phyloP scores from a whole-genome alignment of 1,140 invertebrate species.

The Zaprionus capensis region DNA sequence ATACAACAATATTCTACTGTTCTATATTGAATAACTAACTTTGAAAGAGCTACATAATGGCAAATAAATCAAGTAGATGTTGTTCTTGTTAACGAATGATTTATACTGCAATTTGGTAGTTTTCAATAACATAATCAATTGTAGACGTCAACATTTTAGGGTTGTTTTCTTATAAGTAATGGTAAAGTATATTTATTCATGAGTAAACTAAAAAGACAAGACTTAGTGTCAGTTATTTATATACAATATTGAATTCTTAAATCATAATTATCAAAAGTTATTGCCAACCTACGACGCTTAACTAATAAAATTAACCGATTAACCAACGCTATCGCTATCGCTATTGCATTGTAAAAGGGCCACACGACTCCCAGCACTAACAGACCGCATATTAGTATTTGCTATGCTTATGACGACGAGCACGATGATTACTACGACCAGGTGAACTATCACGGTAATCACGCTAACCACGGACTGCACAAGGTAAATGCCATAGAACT shows the following conservation, averaged over 20 bases:
- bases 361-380: conserved; percentile 72
- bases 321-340: conserved; percentile 60
- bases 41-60: not conserved
- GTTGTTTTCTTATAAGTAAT: not conserved
- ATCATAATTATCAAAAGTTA: not conserved
- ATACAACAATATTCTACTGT: not conserved
- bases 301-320: conserved; percentile 62
- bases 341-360: conserved; percentile 61
- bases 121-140: not conserved
- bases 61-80: not conserved
- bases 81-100: not conserved
- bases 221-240: not conserved
- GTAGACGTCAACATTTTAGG: not conserved
- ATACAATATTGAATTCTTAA: too few relatives aligned
- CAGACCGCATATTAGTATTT: conserved; percentile 77
- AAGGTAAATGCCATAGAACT: conserved; percentile 57
- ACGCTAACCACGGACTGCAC: conserved; percentile 48
- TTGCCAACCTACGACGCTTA: not conserved
- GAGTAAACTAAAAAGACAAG: too few relatives aligned
- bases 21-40: not conserved
- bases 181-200: too few relatives aligned
- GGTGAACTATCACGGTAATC: conserved; percentile 34
- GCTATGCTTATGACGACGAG: conserved; percentile 82
- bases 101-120: too few relatives aligned
- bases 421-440: conserved; percentile 63